Evolutionary conservation across 2,888 invertebrate species (phyloP).

Genomic region (Napeogenes inachia): DNA sequence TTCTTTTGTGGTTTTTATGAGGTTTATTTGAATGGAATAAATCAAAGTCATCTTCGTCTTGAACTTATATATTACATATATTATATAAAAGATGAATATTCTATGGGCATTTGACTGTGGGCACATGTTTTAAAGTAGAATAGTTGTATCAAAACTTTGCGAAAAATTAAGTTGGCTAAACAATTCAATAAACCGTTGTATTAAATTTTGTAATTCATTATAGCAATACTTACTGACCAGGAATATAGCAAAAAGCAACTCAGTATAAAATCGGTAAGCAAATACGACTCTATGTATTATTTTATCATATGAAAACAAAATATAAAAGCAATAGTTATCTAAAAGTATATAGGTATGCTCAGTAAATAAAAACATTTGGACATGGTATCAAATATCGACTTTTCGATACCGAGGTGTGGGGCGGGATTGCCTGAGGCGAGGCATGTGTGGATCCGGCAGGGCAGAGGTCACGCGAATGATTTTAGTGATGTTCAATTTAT

Average conservation of each 20-base stretch:
- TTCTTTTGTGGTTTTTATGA: constrained; percentile 23
- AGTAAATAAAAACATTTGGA: constrained; percentile 41
- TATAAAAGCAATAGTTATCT: constrained; percentile 22
- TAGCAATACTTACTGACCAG: too few relatives aligned
- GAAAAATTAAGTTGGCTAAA: too few relatives aligned
- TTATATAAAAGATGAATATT: not conserved
- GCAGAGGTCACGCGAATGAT: constrained; percentile 66
- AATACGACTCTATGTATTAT: not conserved
- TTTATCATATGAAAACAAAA: constrained; percentile 12
- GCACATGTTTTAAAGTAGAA: too few relatives aligned
- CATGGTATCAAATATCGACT: constrained; percentile 53
- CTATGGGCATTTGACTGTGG: too few relatives aligned
- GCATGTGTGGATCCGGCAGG: constrained; percentile 57
- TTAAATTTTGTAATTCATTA: too few relatives aligned
- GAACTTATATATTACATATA: constrained; percentile 10
- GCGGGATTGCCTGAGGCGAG: constrained; percentile 61
- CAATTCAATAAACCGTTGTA: too few relatives aligned
- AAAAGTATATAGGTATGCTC: constrained; percentile 27
- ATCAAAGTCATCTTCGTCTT: constrained; percentile 23
- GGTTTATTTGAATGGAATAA: constrained; percentile 20
- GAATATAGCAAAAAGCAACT: not conserved
- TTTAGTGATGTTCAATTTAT: constrained; percentile 39
- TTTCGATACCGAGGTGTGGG: constrained; percentile 62
- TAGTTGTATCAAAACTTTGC: too few relatives aligned
- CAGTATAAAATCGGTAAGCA: not conserved